Evolutionary conservation across 37 sponge, comb jelly and placozoan genomes (phyloP).

Genomic region (Chondrosia reniformis): DNA sequence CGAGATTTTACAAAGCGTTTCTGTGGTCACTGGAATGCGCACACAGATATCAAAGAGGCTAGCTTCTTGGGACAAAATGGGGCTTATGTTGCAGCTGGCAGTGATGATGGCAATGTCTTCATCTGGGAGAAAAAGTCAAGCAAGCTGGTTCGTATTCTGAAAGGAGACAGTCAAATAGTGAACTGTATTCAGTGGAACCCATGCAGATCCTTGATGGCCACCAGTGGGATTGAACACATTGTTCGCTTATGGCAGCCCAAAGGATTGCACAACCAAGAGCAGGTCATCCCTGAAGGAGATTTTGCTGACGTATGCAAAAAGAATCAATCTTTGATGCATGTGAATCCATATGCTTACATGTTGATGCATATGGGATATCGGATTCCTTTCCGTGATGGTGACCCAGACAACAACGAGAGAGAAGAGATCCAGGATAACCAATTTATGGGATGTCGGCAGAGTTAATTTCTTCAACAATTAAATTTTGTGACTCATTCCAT

Average conservation of each 20-base stretch:
- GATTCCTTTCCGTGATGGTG: neutral
- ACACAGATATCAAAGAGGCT: constrained; percentile 98
- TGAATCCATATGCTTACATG: constrained; percentile 80
- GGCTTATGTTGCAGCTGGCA: constrained; percentile 88
- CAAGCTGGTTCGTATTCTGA: constrained; percentile 60
- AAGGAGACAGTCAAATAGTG: constrained; percentile 77
- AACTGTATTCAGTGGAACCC: constrained; percentile 95
- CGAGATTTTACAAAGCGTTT: constrained; percentile 71
- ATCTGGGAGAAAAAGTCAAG: constrained; percentile 83
- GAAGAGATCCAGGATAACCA: too few species aligned
- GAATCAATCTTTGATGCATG: constrained; percentile 63
- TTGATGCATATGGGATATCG: constrained; percentile 69
- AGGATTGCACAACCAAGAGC: neutral
- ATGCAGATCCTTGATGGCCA: constrained; percentile 45
- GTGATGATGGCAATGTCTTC: constrained; percentile 89
- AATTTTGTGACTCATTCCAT: too few species aligned
- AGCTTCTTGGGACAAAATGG: constrained; percentile 83
- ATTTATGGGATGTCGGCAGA: too few species aligned
- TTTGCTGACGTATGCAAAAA: constrained; percentile 31
- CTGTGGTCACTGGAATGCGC: constrained; percentile 86
- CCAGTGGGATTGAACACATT: constrained; percentile 85
- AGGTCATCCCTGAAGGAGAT: constrained; percentile 22
- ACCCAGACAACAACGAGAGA: neutral
- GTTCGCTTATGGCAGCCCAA: constrained; percentile 63
- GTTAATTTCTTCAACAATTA: too few species aligned